Conservation (phyloP, 2,888 invertebrate species). For the Philereme vetulata region DNA sequence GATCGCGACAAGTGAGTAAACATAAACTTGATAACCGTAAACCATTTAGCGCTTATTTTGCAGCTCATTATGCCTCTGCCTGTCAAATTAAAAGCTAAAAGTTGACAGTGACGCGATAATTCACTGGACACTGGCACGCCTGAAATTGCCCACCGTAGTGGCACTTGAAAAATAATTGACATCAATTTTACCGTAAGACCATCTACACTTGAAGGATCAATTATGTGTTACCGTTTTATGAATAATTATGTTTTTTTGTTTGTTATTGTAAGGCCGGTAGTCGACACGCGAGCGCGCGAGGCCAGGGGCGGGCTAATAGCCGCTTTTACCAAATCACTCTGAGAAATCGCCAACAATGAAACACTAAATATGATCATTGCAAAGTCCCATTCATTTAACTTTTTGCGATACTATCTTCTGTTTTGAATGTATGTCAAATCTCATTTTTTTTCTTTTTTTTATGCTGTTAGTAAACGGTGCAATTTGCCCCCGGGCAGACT, state of each 20-base stretch:
- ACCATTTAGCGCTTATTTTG: slow-evolving; percentile 39
- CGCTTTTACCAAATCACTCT: slow-evolving; percentile 75
- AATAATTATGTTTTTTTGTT: slow-evolving; percentile 75
- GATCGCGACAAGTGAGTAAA: slow-evolving; percentile 29
- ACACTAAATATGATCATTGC: slow-evolving; percentile 76
- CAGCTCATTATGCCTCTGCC: slow-evolving; percentile 44
- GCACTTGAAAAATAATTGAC: slow-evolving; percentile 58
- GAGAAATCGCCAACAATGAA: slow-evolving; percentile 78
- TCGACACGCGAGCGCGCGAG: slow-evolving; percentile 58
- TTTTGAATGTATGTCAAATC: slow-evolving; percentile 68
- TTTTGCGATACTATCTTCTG: slow-evolving; percentile 68
- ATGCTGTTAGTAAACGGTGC: slow-evolving; percentile 62
- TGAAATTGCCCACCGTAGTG: slow-evolving; percentile 46
- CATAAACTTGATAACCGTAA: slow-evolving; percentile 40
- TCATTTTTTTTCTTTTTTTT: slow-evolving; percentile 52
- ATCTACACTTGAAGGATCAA: slow-evolving; percentile 64
- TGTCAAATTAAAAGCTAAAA: slow-evolving; percentile 46
- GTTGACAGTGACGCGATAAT: slow-evolving; percentile 52
- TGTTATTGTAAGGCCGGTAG: slow-evolving; percentile 64
- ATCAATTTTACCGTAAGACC: slow-evolving; percentile 67
- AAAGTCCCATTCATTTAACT: slow-evolving; percentile 72
- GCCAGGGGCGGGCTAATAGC: slow-evolving; percentile 72
- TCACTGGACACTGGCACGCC: slow-evolving; percentile 45
- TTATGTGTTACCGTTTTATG: slow-evolving; percentile 76
- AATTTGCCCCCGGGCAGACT: slow-evolving; percentile 62